Base-by-base conservation (phyloP, 2,797 vertebrate genomes). In the Chelon auratus region DNA sequence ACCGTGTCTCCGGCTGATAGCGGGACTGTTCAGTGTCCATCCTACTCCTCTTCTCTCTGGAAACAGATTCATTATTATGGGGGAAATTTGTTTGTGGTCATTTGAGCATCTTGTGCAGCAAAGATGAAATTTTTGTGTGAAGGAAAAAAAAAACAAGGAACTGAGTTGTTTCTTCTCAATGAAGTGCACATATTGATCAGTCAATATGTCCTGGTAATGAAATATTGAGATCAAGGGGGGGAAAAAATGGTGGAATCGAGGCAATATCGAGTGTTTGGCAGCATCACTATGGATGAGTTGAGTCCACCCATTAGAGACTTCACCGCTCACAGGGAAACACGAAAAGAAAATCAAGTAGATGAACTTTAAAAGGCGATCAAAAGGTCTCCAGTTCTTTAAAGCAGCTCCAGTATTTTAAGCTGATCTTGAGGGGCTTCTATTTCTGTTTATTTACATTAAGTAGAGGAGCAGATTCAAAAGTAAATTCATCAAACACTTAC, bases 21-120 rank as follows among this genome's bases (percentile, higher is more conserved):
- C 17, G 53, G 54, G 52, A 62, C 64, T 30, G 68, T 78, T 73
- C 73, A 81, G 72, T 62, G 63, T 64, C 78, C 67, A 47, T 73
- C 22, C 22, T 22, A 22, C n/a, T 1, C 0, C 48, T 57, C 18
- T 7, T 17, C 52, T 65, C 52, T 65, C 51, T 43, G 48, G 37
- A 62, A 54, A 68, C 17, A 50, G 17, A 53, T 13, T n/a, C 22
- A 18, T 60, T 51, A 2, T 1, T 69, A 15, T 33, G 30, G 30
- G 30, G 30, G 24, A 26, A 26, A 26, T 33, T 8, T 33, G 30
- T 33, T 33, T 33, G 30, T 33, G 30, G 17, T n/a, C 22, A 18
- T 60, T 45, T 54, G n/a, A 40, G 37, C 13, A 45, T 17, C 37
- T 22, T 10, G 13, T 15, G 50, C 54, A 50, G 1, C n/a, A 43